These are phyloP conservation scores for Sapayoa aenigma DNA, from an alignment of 2,113 vertebrate species.

Conservation along the genomic window DNA sequence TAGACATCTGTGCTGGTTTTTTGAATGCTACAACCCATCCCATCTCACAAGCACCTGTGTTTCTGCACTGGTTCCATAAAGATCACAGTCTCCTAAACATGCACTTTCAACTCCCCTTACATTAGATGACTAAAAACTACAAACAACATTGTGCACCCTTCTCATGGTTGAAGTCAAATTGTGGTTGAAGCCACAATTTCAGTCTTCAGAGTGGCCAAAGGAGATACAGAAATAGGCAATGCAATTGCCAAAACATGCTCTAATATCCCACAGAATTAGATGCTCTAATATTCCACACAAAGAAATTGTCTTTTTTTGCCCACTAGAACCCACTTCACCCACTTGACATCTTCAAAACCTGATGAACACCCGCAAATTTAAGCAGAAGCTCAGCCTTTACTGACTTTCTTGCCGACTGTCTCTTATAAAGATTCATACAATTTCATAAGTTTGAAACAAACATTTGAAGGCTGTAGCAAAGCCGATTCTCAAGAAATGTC, in stretches of 20 bases:
- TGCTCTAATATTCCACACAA: neutral
- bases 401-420: neutral
- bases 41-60: neutral
- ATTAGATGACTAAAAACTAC: neutral
- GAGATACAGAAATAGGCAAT: neutral
- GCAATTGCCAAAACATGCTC: neutral
- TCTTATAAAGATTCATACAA: neutral
- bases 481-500: neutral
- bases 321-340: neutral
- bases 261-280: neutral
- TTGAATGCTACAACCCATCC: neutral
- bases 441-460: neutral
- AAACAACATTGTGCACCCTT: neutral
- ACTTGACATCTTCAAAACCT: neutral
- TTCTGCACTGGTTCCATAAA: neutral
- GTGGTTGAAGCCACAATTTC: neutral
- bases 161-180: neutral
- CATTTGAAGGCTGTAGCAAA: neutral
- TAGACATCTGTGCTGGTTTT: neutral
- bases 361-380: neutral
- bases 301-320: neutral
- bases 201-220: neutral
- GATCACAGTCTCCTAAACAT: neutral
- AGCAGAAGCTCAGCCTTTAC: neutral
- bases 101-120: neutral